Base-by-base conservation (phyloP, 35 echinoderm and acorn worm genomes). In the Ophiothrix spiculata region DNA sequence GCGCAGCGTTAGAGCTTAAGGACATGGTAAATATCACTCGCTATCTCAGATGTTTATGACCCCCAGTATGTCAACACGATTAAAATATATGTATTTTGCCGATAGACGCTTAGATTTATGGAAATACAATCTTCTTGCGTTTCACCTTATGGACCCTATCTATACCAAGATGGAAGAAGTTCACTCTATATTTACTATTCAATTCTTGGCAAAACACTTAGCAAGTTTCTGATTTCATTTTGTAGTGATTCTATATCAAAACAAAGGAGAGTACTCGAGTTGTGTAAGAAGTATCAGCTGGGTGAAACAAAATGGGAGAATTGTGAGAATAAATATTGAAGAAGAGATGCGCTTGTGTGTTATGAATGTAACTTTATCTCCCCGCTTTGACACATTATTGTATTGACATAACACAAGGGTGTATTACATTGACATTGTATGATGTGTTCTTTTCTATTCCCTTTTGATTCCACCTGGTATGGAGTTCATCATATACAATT, bases 31-130 rank as follows among this genome's bases (percentile, higher is more conserved):
- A 69, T 69, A 69, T 69, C 60, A 25, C 16, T 4, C 60, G 8
- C 60, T 69, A 6, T 69, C 25, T 10, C 16, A 6, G 60, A 69
- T 69, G 29, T 69, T 69, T 69, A 10, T 69, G 60, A 69, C 60
- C 60, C 60, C 60, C 60, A 69, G 60, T 69, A 15, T 69, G 60
- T 69, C 60, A 69, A 69, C 60, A 69, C 60, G 8, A 69, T 69
- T 69, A 69, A 49, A 69, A n/a, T n/a, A 69, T 69, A 69, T 69
- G 60, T 69, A 69, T 69, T 6, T 69, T 69, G 60, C 60, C 60
- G 3, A 4, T 4, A 25, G 60, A 69, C 29, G 60, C 29, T 4
- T 69, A 28, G 60, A 69, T 28, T 69, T 69, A 2, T 69, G 23
- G 60, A 69, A 69, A 69, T 69, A 15, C 25, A n/a, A 69, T 4